Evolutionary conservation across 2,888 invertebrate species (phyloP), one percentile per base, ranked within the genome.

Genomic region (Netelia melanura): DNA sequence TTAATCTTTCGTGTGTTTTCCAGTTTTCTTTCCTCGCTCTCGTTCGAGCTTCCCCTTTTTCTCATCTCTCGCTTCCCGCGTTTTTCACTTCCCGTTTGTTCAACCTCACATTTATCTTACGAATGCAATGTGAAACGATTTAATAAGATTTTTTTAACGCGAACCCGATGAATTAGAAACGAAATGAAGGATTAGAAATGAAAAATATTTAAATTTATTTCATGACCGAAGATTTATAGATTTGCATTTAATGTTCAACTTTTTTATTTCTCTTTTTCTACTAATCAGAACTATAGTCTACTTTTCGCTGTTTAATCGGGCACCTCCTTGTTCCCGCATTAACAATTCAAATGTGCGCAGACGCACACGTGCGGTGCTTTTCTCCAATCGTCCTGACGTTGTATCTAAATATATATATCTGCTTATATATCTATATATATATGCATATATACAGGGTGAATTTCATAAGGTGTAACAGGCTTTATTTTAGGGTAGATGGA

Each of bases 11-110:
- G 48, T 77, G 58, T 72, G 58, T 67, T 70, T 62, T 68, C 74
- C 68, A 79, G 74, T 78, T 79, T 78, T 75, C 43, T 48, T 68
- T 61, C 72, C 11, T 62, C 54, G 62, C 44, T 23, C 44, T 3
- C 68, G 1, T 38, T 38, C 68, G 14, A 30, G 25, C 48, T 48
- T n/a, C 23, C 25, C n/a, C 14, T 52, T 68, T 68, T 58, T 5
- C 58, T 21, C 58, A 23, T 58, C 58, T 21, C 17, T 23, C 14
- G 1, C 14, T 21, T 2, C 58, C 23, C 17, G 2, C 58, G 58
- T 38, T 38, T 38, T 8, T 38, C 1, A 0, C 38, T 38, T 38
- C 38, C 6, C 38, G 6, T 6, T 38, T 6, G 38, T 38, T 38
- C 38, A 38, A 38, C 6, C 0, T 38, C 3, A 38, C 38, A 38